Base-by-base conservation (phyloP, 53 echinoderm and acorn worm genomes). In the Antedon mediterranea region DNA sequence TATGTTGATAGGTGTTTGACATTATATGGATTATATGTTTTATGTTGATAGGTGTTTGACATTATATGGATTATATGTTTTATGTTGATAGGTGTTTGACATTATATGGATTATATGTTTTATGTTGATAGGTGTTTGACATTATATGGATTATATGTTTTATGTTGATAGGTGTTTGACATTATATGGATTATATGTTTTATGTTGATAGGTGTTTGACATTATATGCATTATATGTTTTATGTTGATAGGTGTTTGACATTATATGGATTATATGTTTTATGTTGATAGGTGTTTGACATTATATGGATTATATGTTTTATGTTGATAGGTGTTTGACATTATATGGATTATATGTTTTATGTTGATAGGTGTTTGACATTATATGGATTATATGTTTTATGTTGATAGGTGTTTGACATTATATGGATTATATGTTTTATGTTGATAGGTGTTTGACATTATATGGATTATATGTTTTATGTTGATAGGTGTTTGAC, bases 1-100 rank as follows among this genome's bases (percentile, higher is more conserved):
- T 77, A 11, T 73, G 71, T 72, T 43, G 0, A 13, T 82, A 95
- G 97, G 97, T 72, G 85, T 95, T 4, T 95, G 97, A n/a, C n/a
- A n/a, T n/a, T n/a, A n/a, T n/a, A n/a, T n/a, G n/a, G n/a, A n/a
- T n/a, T n/a, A n/a, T n/a, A n/a, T n/a, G n/a, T n/a, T n/a, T 71
- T 11, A 3, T 31, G n/a, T 75, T 75, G 75, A 79, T 34, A 31
- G 32, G 13, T 71, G 28, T 29, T 8, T 32, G 70, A 27, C 72
- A 33, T 23, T 79, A 11, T 5, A 31, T 29, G 26, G 73, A 77
- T 34, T 28, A 43, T 43, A 41, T 31, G 43, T 20, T 29, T 3
- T 77, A 11, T 73, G 71, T 72, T 43, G 0, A 13, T 82, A 95
- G 97, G 97, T 72, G 85, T 95, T 4, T 95, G 97, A n/a, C n/a